phyloP scores from a whole-genome alignment of 2,888 invertebrate genomes.

The Drosophila recens region DNA sequence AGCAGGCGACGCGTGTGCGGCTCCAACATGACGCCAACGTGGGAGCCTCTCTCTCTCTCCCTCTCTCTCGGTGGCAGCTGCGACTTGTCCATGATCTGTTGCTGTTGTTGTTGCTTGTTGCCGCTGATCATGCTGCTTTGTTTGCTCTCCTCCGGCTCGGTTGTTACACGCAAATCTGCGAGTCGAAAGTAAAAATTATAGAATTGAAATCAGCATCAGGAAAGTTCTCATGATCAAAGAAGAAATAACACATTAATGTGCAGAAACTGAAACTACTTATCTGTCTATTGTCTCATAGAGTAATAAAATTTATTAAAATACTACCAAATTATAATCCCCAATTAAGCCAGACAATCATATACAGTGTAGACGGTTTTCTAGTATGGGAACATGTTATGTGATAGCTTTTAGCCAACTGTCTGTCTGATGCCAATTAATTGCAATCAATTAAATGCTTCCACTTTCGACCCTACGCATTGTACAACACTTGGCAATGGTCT shows the following conservation, averaged over 20 bases:
- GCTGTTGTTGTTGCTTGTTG: constrained; percentile 30
- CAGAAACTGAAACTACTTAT: too few relatives aligned
- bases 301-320: background rate
- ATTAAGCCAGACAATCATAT: background rate
- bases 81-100: constrained; percentile 30
- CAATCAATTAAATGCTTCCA: constrained; percentile 68
- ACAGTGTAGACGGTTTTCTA: background rate
- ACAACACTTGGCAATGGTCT: constrained; percentile 25
- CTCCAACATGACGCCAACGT: constrained; percentile 27
- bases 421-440: constrained; percentile 68
- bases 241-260: too few relatives aligned
- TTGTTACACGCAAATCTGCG: constrained; percentile 82
- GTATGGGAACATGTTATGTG: background rate
- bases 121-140: constrained; percentile 26
- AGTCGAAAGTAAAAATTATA: background rate
- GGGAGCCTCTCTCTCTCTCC: constrained; percentile 17
- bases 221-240: too few relatives aligned
- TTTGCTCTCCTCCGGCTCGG: constrained; percentile 65
- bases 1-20: constrained; percentile 42
- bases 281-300: too few relatives aligned
- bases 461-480: constrained; percentile 11
- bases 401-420: constrained; percentile 3
- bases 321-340: constrained; percentile 6
- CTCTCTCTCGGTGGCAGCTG: constrained; percentile 24
- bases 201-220: background rate